phyloP scores from a whole-genome alignment of 2,797 vertebrate species.

The Myiotriccus ornatus region DNA sequence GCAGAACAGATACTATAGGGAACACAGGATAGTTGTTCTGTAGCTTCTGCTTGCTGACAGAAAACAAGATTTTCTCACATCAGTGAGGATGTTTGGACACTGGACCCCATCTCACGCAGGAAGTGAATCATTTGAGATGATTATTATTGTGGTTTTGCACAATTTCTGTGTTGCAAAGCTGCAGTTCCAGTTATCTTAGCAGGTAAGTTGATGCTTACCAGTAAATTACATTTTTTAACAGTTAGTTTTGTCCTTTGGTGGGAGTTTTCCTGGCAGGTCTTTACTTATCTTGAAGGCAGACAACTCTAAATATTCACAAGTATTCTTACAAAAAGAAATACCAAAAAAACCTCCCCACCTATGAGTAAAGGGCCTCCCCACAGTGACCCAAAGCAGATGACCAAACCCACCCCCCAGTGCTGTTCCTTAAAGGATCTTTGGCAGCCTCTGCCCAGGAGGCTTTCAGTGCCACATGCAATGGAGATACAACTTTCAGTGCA shows the following conservation, averaged over 20 bases:
- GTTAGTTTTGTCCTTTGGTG: not conserved
- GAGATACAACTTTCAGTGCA: not conserved
- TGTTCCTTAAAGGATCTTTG: not conserved
- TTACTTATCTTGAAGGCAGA: not conserved
- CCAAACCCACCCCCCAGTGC: not conserved
- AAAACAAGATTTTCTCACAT: not conserved
- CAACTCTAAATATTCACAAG: not conserved
- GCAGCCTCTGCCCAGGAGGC: not conserved
- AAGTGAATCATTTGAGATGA: not conserved
- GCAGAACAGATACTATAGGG: not conserved
- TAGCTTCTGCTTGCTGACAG: not conserved
- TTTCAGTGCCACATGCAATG: not conserved
- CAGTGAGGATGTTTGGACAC: not conserved
- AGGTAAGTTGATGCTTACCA: not conserved
- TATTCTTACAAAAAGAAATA: not conserved
- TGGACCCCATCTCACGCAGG: fast-evolving
- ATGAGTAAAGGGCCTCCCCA: not conserved
- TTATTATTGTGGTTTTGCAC: not conserved
- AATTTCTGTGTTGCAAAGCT: not conserved
- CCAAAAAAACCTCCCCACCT: fast-evolving
- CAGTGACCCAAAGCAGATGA: not conserved
- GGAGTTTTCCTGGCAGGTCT: not conserved
- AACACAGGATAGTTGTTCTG: not conserved
- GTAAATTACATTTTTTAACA: not conserved
- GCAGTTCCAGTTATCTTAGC: not conserved